Evolutionary conservation across 2,888 invertebrate species (phyloP).

Genomic region (Camponotus fellah): DNA sequence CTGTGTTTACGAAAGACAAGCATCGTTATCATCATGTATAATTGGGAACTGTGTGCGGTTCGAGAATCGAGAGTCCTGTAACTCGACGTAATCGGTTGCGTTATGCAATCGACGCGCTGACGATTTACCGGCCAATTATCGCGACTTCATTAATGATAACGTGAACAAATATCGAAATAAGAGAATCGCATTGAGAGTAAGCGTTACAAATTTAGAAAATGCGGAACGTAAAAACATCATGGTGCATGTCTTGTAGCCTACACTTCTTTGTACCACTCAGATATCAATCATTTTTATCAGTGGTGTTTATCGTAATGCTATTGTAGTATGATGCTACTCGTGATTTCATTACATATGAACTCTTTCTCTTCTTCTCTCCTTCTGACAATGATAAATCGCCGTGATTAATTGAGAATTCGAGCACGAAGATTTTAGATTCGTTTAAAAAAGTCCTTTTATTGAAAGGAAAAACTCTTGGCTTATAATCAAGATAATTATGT

Average conservation of each 20-base stretch:
- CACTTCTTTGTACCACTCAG: background rate
- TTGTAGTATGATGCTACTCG: constrained; percentile 36
- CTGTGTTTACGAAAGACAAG: constrained; percentile 58
- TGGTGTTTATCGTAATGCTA: constrained; percentile 6
- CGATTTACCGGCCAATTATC: constrained; percentile 64
- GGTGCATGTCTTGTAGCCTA: background rate
- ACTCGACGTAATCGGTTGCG: constrained; percentile 54
- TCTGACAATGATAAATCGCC: constrained; percentile 38
- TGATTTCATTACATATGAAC: constrained; percentile 36
- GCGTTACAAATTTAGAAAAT: constrained; percentile 7
- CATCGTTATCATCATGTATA: constrained; percentile 55
- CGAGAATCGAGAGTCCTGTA: constrained; percentile 32
- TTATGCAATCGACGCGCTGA: constrained; percentile 37
- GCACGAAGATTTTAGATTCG: background rate
- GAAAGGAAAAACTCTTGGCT: background rate
- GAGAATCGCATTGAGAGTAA: background rate
- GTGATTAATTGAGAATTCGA: constrained; percentile 12
- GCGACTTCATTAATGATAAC: constrained; percentile 54
- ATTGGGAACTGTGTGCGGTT: constrained; percentile 63
- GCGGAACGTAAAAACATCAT: background rate
- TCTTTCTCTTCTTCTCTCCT: background rate
- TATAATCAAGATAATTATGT: background rate
- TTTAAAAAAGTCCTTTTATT: background rate
- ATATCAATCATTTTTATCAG: constrained; percentile 47
- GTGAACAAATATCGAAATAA: constrained; percentile 16